Evolutionary conservation across 2,797 vertebrate species (phyloP).

Genomic region (Hypotaenidia okinawae): DNA sequence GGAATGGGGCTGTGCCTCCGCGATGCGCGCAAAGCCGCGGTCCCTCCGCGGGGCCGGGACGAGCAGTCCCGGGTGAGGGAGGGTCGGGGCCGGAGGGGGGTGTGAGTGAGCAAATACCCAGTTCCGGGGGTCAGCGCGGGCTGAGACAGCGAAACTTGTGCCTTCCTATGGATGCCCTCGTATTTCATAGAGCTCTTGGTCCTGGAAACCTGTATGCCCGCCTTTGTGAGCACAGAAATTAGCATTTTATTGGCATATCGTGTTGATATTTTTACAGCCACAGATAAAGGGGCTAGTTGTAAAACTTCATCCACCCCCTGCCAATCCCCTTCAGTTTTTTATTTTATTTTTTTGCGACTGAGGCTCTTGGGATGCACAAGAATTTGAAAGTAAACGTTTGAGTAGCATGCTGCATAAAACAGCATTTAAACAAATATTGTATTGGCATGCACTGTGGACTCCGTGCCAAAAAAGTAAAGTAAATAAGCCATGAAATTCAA

Average conservation of each 20-base stretch:
- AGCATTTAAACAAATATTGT: constrained; percentile 82
- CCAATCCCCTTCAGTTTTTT: neutral
- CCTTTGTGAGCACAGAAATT: neutral
- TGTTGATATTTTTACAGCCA: constrained; percentile 61
- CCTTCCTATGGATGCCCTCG: neutral
- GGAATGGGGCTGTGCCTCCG: neutral
- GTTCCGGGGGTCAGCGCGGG: neutral
- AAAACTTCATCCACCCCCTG: constrained; percentile 56
- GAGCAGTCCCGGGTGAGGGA: neutral
- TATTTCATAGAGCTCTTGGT: neutral
- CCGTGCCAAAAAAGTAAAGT: constrained; percentile 81
- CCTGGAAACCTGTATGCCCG: neutral
- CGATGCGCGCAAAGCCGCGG: neutral
- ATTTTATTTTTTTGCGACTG: constrained; percentile 19
- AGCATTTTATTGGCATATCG: neutral
- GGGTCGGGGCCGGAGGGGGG: neutral
- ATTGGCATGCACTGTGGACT: constrained; percentile 75
- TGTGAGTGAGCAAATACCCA: fast-evolving
- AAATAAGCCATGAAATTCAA: constrained; percentile 83
- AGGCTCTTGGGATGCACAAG: constrained; percentile 72
- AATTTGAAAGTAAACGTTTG: constrained; percentile 79
- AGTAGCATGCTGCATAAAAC: constrained; percentile 74
- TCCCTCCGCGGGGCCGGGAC: neutral
- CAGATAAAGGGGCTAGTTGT: constrained; percentile 71
- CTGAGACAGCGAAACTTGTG: neutral